A percentile compares a stretch with the other conserved stretches of the same genome.
Evolutionary conservation across 1,140 invertebrate species (phyloP).

Genomic region (Thaumetopoea pityocampa): DNA sequence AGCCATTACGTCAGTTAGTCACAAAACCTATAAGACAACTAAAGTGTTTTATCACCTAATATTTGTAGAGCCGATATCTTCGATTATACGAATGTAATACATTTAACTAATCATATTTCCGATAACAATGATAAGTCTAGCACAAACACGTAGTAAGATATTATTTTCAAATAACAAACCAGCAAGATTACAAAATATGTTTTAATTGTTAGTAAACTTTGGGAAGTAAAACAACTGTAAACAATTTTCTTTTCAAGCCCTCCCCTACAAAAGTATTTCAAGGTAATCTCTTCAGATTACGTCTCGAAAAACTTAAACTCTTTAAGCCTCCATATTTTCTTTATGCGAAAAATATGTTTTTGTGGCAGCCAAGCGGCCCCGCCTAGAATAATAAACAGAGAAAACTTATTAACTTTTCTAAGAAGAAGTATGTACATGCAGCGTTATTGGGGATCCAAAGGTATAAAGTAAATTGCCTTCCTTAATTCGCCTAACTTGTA

Average conservation of each 20-base stretch:
- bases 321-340: slow-evolving; percentile 59
- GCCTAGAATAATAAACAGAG: slow-evolving; percentile 37
- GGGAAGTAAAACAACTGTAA: slow-evolving; percentile 45
- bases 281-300: slow-evolving; percentile 66
- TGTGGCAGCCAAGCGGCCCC: slow-evolving; percentile 16
- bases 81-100: neutral
- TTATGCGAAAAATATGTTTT: slow-evolving; percentile 46
- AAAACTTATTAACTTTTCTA: slow-evolving; percentile 32
- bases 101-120: neutral
- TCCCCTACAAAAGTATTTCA: slow-evolving; percentile 59
- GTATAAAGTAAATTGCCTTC: slow-evolving; percentile 13
- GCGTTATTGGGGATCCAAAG: slow-evolving; percentile 15
- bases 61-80: too few species aligned
- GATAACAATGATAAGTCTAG: slow-evolving; percentile 4
- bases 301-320: slow-evolving; percentile 55
- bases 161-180: too few species aligned
- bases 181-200: too few species aligned
- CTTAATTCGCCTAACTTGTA: slow-evolving; percentile 9
- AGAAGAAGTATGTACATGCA: slow-evolving; percentile 24
- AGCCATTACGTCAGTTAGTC: slow-evolving; percentile 12
- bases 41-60: slow-evolving; percentile 1
- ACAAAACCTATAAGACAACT: slow-evolving; percentile 1
- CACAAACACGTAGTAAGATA: too few species aligned
- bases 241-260: slow-evolving; percentile 44
- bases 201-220: slow-evolving; percentile 38